Conservation (phyloP, 2,113 vertebrate genomes). For the Bufo bufo region DNA sequence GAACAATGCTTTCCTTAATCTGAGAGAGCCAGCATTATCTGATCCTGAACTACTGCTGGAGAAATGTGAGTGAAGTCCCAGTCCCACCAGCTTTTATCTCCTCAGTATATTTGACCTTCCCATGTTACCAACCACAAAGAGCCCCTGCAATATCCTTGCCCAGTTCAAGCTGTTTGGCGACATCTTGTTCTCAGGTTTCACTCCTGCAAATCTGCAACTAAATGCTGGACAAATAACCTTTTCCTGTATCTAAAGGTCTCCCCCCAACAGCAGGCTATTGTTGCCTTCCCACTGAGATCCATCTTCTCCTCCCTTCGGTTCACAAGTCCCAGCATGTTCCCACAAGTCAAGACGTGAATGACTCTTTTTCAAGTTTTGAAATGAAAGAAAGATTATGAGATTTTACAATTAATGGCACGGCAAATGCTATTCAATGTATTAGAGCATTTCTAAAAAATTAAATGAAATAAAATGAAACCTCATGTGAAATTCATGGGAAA, state of each 20-base stretch:
- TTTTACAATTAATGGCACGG: slow-evolving; percentile 3
- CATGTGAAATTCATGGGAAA: too few species aligned
- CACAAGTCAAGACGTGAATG: slow-evolving; percentile 67
- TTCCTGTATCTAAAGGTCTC: slow-evolving; percentile 70
- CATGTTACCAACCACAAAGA: slow-evolving; percentile 76
- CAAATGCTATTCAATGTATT: not conserved
- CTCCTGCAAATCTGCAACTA: slow-evolving; percentile 77
- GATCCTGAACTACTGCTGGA: slow-evolving; percentile 72
- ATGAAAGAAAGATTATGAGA: slow-evolving; percentile 39
- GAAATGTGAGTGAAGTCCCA: slow-evolving; percentile 70
- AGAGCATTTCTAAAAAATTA: not conserved
- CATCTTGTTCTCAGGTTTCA: slow-evolving; percentile 73
- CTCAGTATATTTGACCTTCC: slow-evolving; percentile 65
- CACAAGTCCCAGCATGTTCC: slow-evolving; percentile 63
- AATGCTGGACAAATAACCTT: slow-evolving; percentile 74
- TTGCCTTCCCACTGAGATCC: slow-evolving; percentile 67
- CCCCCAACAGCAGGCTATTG: slow-evolving; percentile 66
- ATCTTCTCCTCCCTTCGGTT: slow-evolving; percentile 62
- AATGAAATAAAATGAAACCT: not conserved
- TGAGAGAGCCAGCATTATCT: slow-evolving; percentile 69
- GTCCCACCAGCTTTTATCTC: slow-evolving; percentile 63
- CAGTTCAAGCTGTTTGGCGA: slow-evolving; percentile 70
- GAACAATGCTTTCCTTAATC: slow-evolving; percentile 65
- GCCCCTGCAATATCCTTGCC: slow-evolving; percentile 68
- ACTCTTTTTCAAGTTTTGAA: slow-evolving; percentile 62